A percentile compares a stretch with the other conserved stretches of the same genome.
Evolutionary conservation across 2,797 vertebrate genomes (phyloP).

Genomic region (Lacerta viridis): DNA sequence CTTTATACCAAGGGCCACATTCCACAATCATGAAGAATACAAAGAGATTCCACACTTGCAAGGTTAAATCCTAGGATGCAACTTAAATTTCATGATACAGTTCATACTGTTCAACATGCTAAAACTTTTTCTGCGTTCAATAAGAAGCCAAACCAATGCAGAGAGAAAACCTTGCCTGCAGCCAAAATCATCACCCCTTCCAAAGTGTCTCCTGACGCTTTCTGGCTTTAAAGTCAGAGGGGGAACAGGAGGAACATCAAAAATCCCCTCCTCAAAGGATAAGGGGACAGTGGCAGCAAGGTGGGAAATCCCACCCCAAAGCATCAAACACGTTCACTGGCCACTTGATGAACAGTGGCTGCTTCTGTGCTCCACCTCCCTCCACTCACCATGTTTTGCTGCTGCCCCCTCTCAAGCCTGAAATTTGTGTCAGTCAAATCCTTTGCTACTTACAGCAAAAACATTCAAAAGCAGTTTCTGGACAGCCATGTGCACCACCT

Average conservation of each 20-base stretch:
- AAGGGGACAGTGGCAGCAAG: conserved; percentile 35
- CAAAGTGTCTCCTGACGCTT: not conserved
- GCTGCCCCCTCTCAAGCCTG: conserved; percentile 42
- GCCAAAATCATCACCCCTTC: not conserved
- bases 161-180: not conserved
- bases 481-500: conserved; percentile 24
- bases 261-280: not conserved
- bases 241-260: not conserved
- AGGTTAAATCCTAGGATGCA: not conserved
- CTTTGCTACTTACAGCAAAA: conserved; percentile 24
- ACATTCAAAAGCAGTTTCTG: conserved; percentile 45
- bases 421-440: conserved; percentile 30
- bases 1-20: not conserved
- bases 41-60: not conserved
- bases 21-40: conserved; percentile 3
- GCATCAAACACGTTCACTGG: not conserved
- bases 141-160: not conserved
- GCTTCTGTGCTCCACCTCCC: not conserved
- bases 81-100: not conserved
- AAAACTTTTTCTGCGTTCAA: not conserved
- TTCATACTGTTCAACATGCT: not conserved
- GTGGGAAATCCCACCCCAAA: conserved; percentile 22
- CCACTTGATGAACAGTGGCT: conserved; percentile 2
- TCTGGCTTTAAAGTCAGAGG: not conserved
- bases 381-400: conserved; percentile 48